Evolutionary conservation across 2,797 vertebrate species (phyloP), one percentile per base, ranked within the genome.

Genomic region (Liasis olivaceus): DNA sequence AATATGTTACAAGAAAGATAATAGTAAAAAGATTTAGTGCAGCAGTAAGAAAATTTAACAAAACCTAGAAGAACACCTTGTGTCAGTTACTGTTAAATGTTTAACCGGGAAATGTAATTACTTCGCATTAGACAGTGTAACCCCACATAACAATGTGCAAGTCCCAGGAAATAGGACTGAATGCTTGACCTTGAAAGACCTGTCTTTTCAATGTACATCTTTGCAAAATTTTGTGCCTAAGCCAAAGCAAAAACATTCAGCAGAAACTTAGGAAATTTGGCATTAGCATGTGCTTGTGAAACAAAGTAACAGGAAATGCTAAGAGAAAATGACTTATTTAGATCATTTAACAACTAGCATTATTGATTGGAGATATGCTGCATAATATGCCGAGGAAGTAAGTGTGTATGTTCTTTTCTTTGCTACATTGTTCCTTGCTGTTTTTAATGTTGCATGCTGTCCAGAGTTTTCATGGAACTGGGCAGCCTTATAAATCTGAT

Each of bases 1-100:
- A 63, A 90, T 54, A 84, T 47, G 93, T 96, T 96, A 94, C 93
- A 96, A 89, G 95, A 94, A 93, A 96, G 95, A 96, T 93, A 95
- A 91, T 93, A 62, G 95, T 95, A 96, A 96, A 87, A 90, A 87
- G 93, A 96, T 96, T 96, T 94, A 93, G 26, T 91, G 88, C 90
- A 94, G 87, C 28, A 96, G 63, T 90, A 91, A 95, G 95, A 88
- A 94, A 94, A 96, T 88, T 93, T 94, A 91, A 90, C 63, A 90
- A 88, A 72, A 7, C n/a, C 1, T 87, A 26, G 4, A 92, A 47
- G 62, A 42, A 2, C 22, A 81, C 84, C 8, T 5, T 92, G 91
- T n/a, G 2, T 90, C 94, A 93, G 20, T 87, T 94, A 94, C 0
- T 0, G 64, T 93, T 96, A 92, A 85, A 91, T 72, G 92, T 36